Evolutionary conservation across 2,888 invertebrate genomes (phyloP).

Genomic region (Noctua pronuba): DNA sequence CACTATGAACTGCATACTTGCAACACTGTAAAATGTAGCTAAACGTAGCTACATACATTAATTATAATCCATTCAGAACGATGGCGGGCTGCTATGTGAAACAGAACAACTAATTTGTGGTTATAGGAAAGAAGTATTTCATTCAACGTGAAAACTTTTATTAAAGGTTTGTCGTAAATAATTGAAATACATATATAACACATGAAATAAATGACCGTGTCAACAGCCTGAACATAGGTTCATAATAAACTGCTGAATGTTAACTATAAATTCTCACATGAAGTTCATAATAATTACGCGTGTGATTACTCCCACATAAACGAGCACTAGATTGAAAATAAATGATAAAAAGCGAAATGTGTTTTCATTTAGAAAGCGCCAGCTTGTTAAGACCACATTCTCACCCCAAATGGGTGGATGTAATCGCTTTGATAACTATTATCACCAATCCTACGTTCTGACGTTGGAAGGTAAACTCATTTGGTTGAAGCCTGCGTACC

Average conservation of each 20-base stretch:
- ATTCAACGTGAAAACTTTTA: background rate
- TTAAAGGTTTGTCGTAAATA: background rate
- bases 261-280: conserved; percentile 2
- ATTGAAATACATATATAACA: too few relatives aligned
- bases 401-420: conserved; percentile 35
- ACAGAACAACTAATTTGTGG: background rate
- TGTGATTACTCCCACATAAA: conserved; percentile 24
- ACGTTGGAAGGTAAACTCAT: conserved; percentile 52
- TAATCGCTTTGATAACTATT: conserved; percentile 54
- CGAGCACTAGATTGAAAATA: conserved; percentile 27
- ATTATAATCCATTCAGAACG: background rate
- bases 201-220: conserved; percentile 4
- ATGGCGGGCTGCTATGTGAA: background rate
- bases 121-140: background rate
- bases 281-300: conserved; percentile 17
- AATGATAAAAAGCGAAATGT: conserved; percentile 31
- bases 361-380: conserved; percentile 43
- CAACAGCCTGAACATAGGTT: background rate
- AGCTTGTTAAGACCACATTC: conserved; percentile 36
- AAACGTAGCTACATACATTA: background rate
- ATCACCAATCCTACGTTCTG: conserved; percentile 52
- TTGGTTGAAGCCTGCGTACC: conserved; percentile 49
- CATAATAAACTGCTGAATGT: conserved; percentile 1
- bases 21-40: conserved; percentile 15
- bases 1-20: conserved; percentile 29